Conservation (phyloP, 2,888 invertebrate species). For the Leucania comma region DNA sequence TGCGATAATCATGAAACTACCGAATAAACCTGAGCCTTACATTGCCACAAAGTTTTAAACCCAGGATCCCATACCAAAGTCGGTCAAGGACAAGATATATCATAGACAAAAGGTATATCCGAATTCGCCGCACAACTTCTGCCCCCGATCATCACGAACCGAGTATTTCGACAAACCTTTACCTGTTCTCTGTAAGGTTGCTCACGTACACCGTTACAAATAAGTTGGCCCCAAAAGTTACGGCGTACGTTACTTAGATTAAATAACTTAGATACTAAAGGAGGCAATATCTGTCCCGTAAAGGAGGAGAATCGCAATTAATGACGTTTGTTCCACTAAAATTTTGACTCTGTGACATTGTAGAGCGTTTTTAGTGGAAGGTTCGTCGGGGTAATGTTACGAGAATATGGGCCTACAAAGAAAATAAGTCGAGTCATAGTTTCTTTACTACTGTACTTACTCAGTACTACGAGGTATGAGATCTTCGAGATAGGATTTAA, state of each 20-base stretch:
- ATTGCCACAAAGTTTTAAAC: not conserved
- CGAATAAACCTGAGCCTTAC: no score
- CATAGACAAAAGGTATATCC: conserved; percentile 27
- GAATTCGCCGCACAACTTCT: conserved; percentile 28
- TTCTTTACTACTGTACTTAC: not conserved
- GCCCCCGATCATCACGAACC: conserved; percentile 33
- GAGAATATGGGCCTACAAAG: not conserved
- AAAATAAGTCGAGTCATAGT: not conserved
- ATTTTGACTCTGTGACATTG: conserved; percentile 55
- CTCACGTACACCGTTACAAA: conserved; percentile 64
- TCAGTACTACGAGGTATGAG: not conserved
- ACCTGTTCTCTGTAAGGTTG: conserved; percentile 49
- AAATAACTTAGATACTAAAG: conserved; percentile 69
- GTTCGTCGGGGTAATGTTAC: conserved; percentile 1
- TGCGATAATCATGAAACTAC: not conserved
- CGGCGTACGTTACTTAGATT: conserved; percentile 67
- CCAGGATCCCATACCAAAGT: conserved; percentile 1
- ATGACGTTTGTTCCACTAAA: conserved; percentile 65
- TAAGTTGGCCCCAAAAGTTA: conserved; percentile 65
- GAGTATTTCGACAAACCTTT: conserved; percentile 54
- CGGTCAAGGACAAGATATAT: not conserved
- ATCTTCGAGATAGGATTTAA: not conserved
- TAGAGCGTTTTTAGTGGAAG: conserved; percentile 21
- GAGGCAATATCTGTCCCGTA: conserved; percentile 67
- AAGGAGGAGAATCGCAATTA: conserved; percentile 57